Evolutionary conservation across 1,140 invertebrate species (phyloP), one percentile per base, ranked within the genome.

Genomic region (Drosophila virilis): DNA sequence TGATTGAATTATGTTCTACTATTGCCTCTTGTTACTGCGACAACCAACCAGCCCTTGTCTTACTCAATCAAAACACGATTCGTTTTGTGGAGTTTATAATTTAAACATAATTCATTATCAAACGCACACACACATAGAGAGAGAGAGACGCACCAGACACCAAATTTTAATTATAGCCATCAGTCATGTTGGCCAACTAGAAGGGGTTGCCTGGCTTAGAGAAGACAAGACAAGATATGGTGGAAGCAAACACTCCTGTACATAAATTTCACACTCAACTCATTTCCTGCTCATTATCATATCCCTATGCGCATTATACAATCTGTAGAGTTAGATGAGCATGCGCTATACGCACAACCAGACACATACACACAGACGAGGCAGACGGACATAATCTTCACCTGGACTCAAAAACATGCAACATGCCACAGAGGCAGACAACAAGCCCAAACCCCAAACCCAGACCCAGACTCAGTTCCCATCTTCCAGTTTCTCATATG

Each of bases 251-350:
- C 83, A 83, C 83, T 86, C 84, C 83, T 82, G 84, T 66, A 62
- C 79, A 86, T 86, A 86, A 86, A 86, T 86, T 89, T 86, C 76
- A 86, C 83, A 89, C 83, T 79, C 83, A 79, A 89, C 84, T 88
- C 83, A 86, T 86, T 86, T 86, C 83, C 83, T 88, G 83, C 83
- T 86, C 83, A 86, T 86, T 86, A 86, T 86, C 83, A 86, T 85
- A 85, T 85, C 74, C 57, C 69, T 72, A 61, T 61, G 42, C 46
- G 60, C 78, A 88, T 88, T 73, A 80, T 78, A 82, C 78, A 75
- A 80, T 73, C 70, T 42, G n/a, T 38, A 22, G 28, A 73, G 70
- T 68, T 73, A 68, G 70, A 73, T 73, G 70, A 68, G 70, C 70
- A 73, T 73, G 70, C 70, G 70, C 54, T 66, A 1, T 57, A 72